Base-by-base conservation (phyloP, 2,113 vertebrate species). In the Pteropus alecto region DNA sequence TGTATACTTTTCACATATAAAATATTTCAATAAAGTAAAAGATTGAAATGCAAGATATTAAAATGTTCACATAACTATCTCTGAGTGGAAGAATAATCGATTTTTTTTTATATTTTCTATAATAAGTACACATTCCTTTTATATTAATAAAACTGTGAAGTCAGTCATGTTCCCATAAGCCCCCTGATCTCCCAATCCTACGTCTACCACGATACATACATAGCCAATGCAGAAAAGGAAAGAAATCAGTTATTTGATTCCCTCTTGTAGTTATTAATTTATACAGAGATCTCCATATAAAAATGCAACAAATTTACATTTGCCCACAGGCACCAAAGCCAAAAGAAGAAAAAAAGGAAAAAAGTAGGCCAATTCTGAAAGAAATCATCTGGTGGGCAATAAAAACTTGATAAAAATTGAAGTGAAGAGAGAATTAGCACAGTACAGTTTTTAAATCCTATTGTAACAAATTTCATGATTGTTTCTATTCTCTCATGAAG, bases 291-390 rank as follows among this genome's bases (percentile, higher is more conserved):
- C 51, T 68, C 85, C 9, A 7, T 51, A 51, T 51, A 51, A 51
- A 51, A 51, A 51, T 51, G 51, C 51, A 51, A 51, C 51, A 51
- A 93, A 96, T 97, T 97, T 94, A 96, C 95, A 96, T 96, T 91
- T 95, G 85, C 94, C 96, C 94, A 94, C 24, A 70, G 97, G 97
- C 96, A 61, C 4, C 89, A n/a, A 60, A 58, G 56, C 28, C 21
- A 67, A 51, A 68, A 68, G 83, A 73, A 71, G 86, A 68, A 65
- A 83, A 93, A 90, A 78, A 51, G 14, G 51, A 51, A 51, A 84
- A 87, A 98, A 94, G 79, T 90, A 97, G 96, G 89, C 96, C 97
- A 97, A 85, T 93, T 93, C 90, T 90, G 87, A 97, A 97, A 96
- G 90, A 97, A 98, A 96, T 96, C 58, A 93, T 94, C 90, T 68